Conservation (phyloP, 2,888 invertebrate genomes). For the Ophioninae sp. region DNA sequence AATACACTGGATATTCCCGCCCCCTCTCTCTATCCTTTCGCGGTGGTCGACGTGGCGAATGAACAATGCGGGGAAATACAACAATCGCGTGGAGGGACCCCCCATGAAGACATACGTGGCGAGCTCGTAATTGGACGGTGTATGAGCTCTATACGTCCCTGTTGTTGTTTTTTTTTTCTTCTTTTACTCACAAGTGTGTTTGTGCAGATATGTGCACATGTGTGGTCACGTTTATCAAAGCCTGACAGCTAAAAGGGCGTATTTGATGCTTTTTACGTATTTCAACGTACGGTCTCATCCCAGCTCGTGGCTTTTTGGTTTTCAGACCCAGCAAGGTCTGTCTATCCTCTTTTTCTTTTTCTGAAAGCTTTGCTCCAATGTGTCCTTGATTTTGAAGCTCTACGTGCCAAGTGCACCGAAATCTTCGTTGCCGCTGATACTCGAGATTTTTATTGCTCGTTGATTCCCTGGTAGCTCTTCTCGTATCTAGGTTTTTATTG, state of each 20-base stretch:
- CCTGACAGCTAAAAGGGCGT: constrained; percentile 1
- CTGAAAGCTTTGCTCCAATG: neutral
- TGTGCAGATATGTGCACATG: neutral
- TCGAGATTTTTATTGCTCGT: constrained; percentile 75
- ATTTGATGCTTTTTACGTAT: neutral
- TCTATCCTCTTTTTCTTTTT: no score
- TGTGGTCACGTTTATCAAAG: neutral
- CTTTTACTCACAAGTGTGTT: neutral
- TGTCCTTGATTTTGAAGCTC: constrained; percentile 57
- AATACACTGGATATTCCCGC: constrained; percentile 26
- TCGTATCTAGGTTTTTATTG: no score
- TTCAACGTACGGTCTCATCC: neutral
- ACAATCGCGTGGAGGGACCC: constrained; percentile 80
- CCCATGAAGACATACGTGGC: constrained; percentile 79
- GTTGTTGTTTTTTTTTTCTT: neutral
- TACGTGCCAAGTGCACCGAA: constrained; percentile 80
- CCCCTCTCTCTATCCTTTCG: constrained; percentile 36
- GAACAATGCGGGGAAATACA: constrained; percentile 79
- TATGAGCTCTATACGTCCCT: constrained; percentile 54
- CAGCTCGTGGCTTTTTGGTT: neutral
- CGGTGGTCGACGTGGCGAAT: constrained; percentile 58
- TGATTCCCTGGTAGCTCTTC: neutral
- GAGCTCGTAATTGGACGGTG: constrained; percentile 79
- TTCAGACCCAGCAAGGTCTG: neutral
- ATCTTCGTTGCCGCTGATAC: constrained; percentile 75